These are phyloP conservation scores for Lutjanus erythropterus DNA, from an alignment of 2,113 vertebrate genomes.

Conservation along the genomic window DNA sequence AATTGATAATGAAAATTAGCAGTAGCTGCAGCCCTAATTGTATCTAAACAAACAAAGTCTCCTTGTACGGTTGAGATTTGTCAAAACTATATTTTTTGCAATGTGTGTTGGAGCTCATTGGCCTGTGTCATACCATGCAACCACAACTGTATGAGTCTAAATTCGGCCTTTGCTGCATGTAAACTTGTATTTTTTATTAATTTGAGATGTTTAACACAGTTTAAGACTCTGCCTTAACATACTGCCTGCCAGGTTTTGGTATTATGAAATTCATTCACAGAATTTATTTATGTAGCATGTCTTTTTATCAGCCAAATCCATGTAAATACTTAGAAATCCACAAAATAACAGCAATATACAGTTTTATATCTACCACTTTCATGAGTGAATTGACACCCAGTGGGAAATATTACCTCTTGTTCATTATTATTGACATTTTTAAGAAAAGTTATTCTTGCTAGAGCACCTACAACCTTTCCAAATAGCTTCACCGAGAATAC, in stretches of 20 bases:
- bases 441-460: background rate
- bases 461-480: constrained; percentile 40
- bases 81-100: constrained; percentile 15
- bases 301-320: background rate
- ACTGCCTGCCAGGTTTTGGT: background rate
- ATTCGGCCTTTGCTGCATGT: background rate
- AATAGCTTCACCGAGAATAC: constrained; percentile 45
- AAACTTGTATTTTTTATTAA: background rate
- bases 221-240: background rate
- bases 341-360: background rate
- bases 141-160: background rate
- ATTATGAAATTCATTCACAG: background rate
- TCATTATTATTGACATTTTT: constrained; percentile 13
- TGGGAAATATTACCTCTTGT: background rate
- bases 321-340: background rate
- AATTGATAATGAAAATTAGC: no score
- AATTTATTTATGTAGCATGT: no score
- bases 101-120: background rate
- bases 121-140: constrained; percentile 3
- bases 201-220: background rate
- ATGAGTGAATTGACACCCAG: background rate
- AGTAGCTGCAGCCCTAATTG: no score
- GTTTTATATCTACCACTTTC: background rate
- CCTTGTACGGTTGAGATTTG: constrained; percentile 1
- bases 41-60: constrained; percentile 23